Evolutionary conservation across 30 jellyfish, hydroid and myxozoan species (phyloP).

Genomic region (Turritopsis rubra): DNA sequence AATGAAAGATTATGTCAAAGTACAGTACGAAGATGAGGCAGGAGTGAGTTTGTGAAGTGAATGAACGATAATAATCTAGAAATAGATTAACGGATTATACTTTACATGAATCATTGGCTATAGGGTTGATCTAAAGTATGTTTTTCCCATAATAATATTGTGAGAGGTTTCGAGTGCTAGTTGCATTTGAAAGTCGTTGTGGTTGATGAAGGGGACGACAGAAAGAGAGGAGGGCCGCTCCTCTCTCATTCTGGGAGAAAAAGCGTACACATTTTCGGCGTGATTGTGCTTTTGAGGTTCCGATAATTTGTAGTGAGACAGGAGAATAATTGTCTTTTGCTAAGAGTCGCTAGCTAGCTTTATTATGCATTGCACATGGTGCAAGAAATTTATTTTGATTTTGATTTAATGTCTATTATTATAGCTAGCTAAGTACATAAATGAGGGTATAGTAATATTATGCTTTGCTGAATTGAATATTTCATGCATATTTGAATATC

Average conservation of each 20-base stretch:
- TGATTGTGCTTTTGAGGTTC: too few species aligned
- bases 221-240: not conserved
- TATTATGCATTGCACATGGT: too few species aligned
- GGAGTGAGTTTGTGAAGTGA: not conserved
- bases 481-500: too few species aligned
- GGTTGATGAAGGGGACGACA: not conserved
- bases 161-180: not conserved
- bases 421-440: too few species aligned
- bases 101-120: not conserved
- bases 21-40: not conserved
- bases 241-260: not conserved
- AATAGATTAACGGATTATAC: not conserved
- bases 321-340: too few species aligned
- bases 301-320: too few species aligned
- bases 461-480: too few species aligned
- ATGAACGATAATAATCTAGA: not conserved
- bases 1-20: not conserved
- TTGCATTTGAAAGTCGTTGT: not conserved
- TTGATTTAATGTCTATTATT: too few species aligned
- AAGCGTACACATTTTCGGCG: not conserved
- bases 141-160: not conserved
- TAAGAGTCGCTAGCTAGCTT: too few species aligned
- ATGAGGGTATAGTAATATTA: too few species aligned
- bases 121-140: not conserved
- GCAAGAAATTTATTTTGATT: too few species aligned